Percentiles rank a stretch among this genome's conserved stretches.
Conservation (phyloP, 2,797 vertebrate species). For the Silurus lanzhouensis region DNA sequence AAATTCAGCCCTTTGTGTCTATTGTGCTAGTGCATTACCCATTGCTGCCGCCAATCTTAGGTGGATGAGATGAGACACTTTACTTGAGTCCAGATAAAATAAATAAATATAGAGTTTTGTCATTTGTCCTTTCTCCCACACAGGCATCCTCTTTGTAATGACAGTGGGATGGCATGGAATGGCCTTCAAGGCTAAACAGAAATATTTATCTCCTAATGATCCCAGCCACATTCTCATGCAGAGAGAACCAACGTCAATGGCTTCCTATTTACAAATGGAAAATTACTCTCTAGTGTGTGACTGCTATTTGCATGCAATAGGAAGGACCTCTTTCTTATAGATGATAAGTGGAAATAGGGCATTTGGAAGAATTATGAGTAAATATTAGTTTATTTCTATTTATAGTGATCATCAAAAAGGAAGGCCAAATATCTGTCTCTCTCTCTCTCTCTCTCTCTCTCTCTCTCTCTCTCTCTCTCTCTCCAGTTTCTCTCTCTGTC, state of each 20-base stretch:
- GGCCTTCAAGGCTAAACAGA: neutral
- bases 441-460: neutral
- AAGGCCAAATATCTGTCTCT: neutral
- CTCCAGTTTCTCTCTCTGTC: neutral
- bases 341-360: constrained; percentile 31
- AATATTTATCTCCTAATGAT: constrained; percentile 33
- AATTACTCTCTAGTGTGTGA: constrained; percentile 23
- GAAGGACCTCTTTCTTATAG: neutral
- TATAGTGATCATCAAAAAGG: neutral
- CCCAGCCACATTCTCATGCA: constrained; percentile 21
- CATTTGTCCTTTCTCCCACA: neutral
- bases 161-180: neutral
- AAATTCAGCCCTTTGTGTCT: constrained; percentile 31
- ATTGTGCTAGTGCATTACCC: neutral
- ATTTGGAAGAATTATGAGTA: neutral
- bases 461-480: neutral
- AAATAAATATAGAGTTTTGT: neutral
- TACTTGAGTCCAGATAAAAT: neutral
- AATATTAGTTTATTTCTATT: neutral
- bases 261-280: constrained; percentile 37
- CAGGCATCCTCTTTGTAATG: neutral
- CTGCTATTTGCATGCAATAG: constrained; percentile 17
- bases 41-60: constrained; percentile 8
- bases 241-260: constrained; percentile 5
- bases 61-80: neutral